Percentiles rank a stretch among this genome's conserved stretches.
These are phyloP conservation scores for Balaeniceps rex DNA, from an alignment of 2,113 vertebrate genomes.

Conservation along the genomic window DNA sequence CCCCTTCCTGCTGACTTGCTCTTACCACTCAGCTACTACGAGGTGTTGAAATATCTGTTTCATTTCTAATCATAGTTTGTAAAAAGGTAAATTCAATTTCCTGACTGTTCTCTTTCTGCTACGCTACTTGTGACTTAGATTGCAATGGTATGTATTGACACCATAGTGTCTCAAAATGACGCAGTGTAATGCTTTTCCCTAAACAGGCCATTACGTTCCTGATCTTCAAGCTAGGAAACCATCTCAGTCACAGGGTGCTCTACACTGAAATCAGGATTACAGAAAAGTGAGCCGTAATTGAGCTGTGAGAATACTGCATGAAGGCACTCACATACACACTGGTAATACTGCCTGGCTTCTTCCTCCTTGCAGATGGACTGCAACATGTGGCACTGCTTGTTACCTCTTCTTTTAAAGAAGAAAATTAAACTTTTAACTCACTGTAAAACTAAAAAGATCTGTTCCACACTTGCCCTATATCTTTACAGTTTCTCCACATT, in stretches of 20 bases:
- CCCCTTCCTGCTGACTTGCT: background rate
- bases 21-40: background rate
- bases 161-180: background rate
- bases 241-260: background rate
- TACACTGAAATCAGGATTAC: background rate
- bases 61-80: background rate
- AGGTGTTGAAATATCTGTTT: background rate
- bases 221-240: background rate
- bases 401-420: background rate
- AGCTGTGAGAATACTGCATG: background rate
- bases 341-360: background rate
- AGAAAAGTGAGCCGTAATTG: fast-evolving
- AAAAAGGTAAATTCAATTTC: background rate
- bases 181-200: background rate
- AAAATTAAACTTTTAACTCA: background rate
- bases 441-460: background rate
- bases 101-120: background rate
- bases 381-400: background rate
- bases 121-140: background rate
- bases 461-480: background rate
- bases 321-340: background rate
- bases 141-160: background rate
- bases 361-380: background rate
- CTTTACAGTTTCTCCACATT: background rate
- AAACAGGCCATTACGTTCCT: background rate